A percentile compares a stretch with the other conserved stretches of the same genome.
phyloP scores from a whole-genome alignment of 1,140 invertebrate genomes.

The Zelostemma sp. region DNA sequence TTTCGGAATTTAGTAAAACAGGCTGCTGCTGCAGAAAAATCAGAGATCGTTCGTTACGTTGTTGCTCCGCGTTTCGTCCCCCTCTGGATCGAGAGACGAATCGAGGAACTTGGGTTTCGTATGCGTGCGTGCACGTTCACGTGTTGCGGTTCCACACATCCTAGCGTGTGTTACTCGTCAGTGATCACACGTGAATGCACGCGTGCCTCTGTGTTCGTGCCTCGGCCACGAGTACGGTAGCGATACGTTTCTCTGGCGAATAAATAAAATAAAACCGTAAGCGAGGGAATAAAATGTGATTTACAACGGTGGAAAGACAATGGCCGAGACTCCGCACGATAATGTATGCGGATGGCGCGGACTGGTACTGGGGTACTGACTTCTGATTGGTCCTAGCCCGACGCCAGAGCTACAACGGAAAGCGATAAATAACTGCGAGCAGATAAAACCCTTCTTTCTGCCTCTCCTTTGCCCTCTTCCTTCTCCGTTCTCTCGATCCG shows the following conservation, averaged over 20 bases:
- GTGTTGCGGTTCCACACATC: neutral
- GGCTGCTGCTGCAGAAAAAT: conserved; percentile 53
- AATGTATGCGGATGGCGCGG: conserved; percentile 71
- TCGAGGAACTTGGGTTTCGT: neutral
- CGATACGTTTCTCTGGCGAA: conserved; percentile 68
- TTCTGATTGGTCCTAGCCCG: conserved; percentile 68
- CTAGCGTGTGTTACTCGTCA: conserved; percentile 32
- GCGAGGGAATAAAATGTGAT: conserved; percentile 71
- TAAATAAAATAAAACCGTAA: conserved; percentile 68
- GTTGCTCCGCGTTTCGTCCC: conserved; percentile 32
- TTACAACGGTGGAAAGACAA: conserved; percentile 70
- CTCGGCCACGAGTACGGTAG: conserved; percentile 65
- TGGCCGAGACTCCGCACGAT: conserved; percentile 68
- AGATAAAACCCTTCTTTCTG: conserved; percentile 70
- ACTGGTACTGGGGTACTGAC: conserved; percentile 69
- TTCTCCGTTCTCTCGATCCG: conserved; percentile 57
- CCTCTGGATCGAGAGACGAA: conserved; percentile 13
- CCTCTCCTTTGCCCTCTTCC: conserved; percentile 56
- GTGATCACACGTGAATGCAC: conserved; percentile 46
- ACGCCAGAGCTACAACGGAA: conserved; percentile 70
- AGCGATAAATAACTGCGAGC: conserved; percentile 70
- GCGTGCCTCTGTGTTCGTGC: conserved; percentile 37
- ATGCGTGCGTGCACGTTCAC: conserved; percentile 1
- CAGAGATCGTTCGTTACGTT: conserved; percentile 36
- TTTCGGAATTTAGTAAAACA: conserved; percentile 57